phyloP scores from a whole-genome alignment of 2,888 invertebrate genomes.

The Cephus runcator region DNA sequence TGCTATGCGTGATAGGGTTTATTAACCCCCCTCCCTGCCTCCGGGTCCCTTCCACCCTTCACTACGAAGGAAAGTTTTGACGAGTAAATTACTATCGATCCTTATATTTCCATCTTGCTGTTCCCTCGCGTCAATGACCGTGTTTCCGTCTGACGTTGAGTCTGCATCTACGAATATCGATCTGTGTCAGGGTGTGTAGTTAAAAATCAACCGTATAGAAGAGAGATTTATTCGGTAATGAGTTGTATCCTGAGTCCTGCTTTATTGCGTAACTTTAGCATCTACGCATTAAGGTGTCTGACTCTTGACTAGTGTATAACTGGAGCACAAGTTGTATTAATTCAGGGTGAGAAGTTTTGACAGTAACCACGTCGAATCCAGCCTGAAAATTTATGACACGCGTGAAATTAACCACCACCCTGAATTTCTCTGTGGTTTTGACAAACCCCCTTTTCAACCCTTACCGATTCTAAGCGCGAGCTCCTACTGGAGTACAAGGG shows the following conservation, averaged over 20 bases:
- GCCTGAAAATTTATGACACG: neutral
- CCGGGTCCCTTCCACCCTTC: neutral
- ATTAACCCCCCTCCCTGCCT: slow-evolving; percentile 38
- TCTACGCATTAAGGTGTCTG: too few species aligned
- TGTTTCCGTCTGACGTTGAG: too few species aligned
- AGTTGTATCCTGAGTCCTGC: too few species aligned
- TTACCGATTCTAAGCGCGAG: neutral
- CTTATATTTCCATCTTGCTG: neutral
- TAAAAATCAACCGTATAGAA: too few species aligned
- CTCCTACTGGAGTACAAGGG: neutral
- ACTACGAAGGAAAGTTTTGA: slow-evolving; percentile 27
- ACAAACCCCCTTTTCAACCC: neutral
- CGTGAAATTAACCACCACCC: slow-evolving; percentile 1
- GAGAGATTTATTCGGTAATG: too few species aligned
- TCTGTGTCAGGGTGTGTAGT: too few species aligned
- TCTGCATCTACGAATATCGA: too few species aligned
- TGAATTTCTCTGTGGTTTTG: neutral
- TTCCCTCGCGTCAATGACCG: too few species aligned
- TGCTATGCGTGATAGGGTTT: slow-evolving; percentile 48
- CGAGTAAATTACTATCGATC: slow-evolving; percentile 38
- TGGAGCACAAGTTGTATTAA: too few species aligned
- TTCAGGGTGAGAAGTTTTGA: too few species aligned
- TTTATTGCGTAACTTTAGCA: too few species aligned
- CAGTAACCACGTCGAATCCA: neutral
- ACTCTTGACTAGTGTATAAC: too few species aligned